These are phyloP conservation scores for Sceloporus undulatus DNA, from an alignment of 2,113 vertebrate species.

Conservation along the genomic window DNA sequence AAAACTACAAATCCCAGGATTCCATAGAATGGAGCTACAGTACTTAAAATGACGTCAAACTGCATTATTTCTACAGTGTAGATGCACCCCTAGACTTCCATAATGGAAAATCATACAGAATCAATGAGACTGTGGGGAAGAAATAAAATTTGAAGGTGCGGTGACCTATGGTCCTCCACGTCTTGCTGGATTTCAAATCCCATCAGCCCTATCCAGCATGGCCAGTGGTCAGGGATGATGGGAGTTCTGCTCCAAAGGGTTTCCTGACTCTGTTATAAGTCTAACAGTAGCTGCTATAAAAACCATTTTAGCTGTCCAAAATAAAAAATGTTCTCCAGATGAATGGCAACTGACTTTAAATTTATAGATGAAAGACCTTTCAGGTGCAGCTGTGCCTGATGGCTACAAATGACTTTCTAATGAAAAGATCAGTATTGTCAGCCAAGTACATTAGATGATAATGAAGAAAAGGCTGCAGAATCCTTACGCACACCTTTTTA, in stretches of 20 bases:
- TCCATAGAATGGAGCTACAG: too few relatives aligned
- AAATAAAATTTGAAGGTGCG: neutral
- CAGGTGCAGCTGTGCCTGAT: neutral
- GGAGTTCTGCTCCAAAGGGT: neutral
- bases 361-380: neutral
- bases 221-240: neutral
- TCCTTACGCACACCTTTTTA: neutral
- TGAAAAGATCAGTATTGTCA: neutral
- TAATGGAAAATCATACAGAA: neutral
- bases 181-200: neutral
- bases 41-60: too few relatives aligned
- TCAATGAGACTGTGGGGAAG: too few relatives aligned
- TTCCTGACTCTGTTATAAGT: neutral
- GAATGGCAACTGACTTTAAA: neutral
- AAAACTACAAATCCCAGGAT: too few relatives aligned
- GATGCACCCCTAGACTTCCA: neutral
- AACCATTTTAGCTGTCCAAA: neutral
- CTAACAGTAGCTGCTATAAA: neutral
- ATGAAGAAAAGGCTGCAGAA: neutral
- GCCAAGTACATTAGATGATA: neutral
- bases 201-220: neutral
- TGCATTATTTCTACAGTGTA: too few relatives aligned
- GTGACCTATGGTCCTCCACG: neutral
- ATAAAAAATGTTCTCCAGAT: slow-evolving; percentile 24
- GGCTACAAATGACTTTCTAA: neutral